Evolutionary conservation across 2,113 vertebrate species (phyloP).

Genomic region (Strigops habroptila): DNA sequence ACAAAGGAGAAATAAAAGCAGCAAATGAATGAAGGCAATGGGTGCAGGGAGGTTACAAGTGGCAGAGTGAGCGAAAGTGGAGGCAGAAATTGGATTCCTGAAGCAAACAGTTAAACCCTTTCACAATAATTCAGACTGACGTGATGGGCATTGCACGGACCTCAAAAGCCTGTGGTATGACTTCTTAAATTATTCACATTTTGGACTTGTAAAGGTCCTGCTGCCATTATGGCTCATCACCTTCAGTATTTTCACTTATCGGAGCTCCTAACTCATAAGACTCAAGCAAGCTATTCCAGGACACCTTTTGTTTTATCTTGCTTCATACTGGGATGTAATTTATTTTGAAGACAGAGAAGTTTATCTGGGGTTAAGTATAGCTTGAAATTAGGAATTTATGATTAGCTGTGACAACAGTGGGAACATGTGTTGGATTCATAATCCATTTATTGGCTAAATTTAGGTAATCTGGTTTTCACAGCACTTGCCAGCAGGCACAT

Average conservation of each 20-base stretch:
- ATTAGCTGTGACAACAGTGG: slow-evolving; percentile 39
- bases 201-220: neutral
- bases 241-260: neutral
- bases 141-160: neutral
- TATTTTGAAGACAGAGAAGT: neutral
- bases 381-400: slow-evolving; percentile 27
- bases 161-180: neutral
- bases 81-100: neutral
- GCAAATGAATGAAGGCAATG: neutral
- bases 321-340: neutral
- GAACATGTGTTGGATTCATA: slow-evolving; percentile 45
- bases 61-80: neutral
- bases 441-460: slow-evolving; percentile 61
- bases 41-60: neutral
- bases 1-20: neutral
- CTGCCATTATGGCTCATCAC: neutral
- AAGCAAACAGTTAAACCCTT: neutral
- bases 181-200: neutral
- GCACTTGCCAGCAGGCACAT: slow-evolving; percentile 46
- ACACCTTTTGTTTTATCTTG: neutral
- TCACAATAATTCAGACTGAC: neutral
- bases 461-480: slow-evolving; percentile 54
- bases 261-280: neutral
- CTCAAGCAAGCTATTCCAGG: neutral
- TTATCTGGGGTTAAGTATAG: slow-evolving; percentile 1